A percentile compares a stretch with the other conserved stretches of the same genome.
These are phyloP conservation scores for Odocoileus virginianus DNA, from an alignment of 2,113 vertebrate genomes.

Conservation along the genomic window DNA sequence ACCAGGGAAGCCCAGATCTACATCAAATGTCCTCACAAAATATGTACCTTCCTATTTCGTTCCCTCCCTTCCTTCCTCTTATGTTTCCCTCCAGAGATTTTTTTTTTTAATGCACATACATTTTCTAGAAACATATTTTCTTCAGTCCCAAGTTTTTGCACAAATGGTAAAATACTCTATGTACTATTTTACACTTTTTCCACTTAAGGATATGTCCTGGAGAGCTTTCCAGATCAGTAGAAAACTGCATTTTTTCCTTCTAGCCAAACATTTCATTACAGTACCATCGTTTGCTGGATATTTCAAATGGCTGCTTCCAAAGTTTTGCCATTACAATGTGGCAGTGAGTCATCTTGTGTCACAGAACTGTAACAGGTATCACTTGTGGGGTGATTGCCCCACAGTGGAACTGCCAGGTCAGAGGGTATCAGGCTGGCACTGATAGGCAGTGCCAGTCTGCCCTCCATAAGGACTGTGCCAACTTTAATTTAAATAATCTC, in stretches of 20 bases:
- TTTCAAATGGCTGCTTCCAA: not conserved
- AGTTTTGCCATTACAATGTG: not conserved
- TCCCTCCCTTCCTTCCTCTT: too few relatives aligned
- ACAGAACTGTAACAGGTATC: not conserved
- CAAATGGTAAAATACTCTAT: not conserved
- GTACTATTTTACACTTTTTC: not conserved
- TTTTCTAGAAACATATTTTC: not conserved
- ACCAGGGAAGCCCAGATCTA: too few relatives aligned
- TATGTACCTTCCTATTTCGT: too few relatives aligned
- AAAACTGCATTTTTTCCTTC: not conserved
- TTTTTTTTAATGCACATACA: too few relatives aligned
- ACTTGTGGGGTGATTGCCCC: not conserved
- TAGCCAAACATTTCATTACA: not conserved
- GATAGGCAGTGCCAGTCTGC: not conserved
- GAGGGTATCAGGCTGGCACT: rapidly evolving
- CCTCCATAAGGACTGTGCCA: not conserved
- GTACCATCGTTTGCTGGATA: too few relatives aligned
- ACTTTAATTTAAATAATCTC: not conserved
- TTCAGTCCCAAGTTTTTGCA: not conserved
- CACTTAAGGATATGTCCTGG: not conserved
- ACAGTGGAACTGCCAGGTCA: not conserved
- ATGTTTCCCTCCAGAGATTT: too few relatives aligned
- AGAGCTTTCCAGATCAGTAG: not conserved
- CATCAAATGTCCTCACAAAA: too few relatives aligned
- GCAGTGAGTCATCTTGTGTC: not conserved